Evolutionary conservation across 2,797 vertebrate species (phyloP).

Genomic region (Paramormyrops hopkinsi): DNA sequence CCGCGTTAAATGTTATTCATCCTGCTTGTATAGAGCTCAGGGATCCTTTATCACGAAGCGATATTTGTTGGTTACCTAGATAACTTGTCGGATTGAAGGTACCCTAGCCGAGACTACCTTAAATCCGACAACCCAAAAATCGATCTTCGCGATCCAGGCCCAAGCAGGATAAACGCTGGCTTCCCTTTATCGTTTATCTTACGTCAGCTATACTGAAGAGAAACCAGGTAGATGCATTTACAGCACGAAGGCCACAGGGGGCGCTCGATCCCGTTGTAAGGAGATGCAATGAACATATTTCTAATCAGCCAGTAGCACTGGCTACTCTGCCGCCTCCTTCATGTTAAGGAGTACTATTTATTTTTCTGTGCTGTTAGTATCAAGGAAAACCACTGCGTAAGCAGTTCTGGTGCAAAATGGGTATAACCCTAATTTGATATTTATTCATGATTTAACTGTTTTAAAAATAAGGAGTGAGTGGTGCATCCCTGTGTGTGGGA

Average conservation of each 20-base stretch:
- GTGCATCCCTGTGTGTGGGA: neutral
- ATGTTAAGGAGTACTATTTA: neutral
- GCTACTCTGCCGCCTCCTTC: neutral
- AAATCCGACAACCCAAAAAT: neutral
- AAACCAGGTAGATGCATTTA: neutral
- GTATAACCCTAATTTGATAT: constrained; percentile 2
- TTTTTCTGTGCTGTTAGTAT: neutral
- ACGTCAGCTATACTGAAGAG: neutral
- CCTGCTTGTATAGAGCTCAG: neutral
- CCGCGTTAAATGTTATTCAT: neutral
- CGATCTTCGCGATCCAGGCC: neutral
- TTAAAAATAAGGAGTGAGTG: neutral
- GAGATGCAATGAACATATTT: neutral
- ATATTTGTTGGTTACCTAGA: neutral
- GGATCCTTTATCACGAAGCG: neutral
- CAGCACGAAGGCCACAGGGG: neutral
- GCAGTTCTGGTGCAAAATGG: neutral
- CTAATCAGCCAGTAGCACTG: neutral
- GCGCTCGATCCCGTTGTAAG: neutral
- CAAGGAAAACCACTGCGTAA: neutral
- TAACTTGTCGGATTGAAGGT: neutral
- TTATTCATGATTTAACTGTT: neutral
- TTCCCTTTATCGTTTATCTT: neutral
- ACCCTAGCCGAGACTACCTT: neutral
- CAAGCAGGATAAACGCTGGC: neutral